Evolutionary conservation across 2,888 invertebrate species (phyloP), one percentile per base, ranked within the genome.

Genomic region (Drosophila crucigera): DNA sequence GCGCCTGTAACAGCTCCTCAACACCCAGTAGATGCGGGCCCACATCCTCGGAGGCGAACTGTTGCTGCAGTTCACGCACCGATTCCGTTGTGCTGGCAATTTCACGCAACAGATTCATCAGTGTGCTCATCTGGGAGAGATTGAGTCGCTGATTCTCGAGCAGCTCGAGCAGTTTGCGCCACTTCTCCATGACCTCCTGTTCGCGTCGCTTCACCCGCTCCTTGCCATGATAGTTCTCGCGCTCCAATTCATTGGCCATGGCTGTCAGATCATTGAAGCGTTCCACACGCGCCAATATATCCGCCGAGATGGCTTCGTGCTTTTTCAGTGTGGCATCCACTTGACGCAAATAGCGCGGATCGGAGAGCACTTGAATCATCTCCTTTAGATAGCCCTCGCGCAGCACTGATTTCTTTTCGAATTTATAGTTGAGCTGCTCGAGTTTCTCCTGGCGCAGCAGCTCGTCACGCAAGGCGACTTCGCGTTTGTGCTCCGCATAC

Each of bases 241-340:
- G 95, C 33, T 97, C 97, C 63, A 99, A 94, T 92, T 99, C 99
- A 59, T 96, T 96, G 3, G 98, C 97, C 98, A 99, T 98, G 63
- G 97, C 96, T 0, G 97, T 97, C 54, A 99, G 94, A 93, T 98
- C 98, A 84, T 97, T 97, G 92, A 99, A 99, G 14, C 99, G 95
- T 92, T 99, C 99, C 90, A 98, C 97, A 67, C 97, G 95, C 19
- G 99, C 98, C 63, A 99, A 94, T 66, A 99, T 99, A 92, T 99
- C 99, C 0, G 99, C 99, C 73, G 98, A 97, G 76, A 99, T 98
- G 22, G 99, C 99, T 93, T 99, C 99, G 92, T 99, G 99, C 92
- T 99, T 99, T 94, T 99, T 99, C 49, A 99, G 96, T 0, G 99
- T 98, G 2, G 99, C 99, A 92, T 99, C 99, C 0, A 99, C 98